phyloP scores from a whole-genome alignment of 2,797 vertebrate species.

The Xenentodon cancila region DNA sequence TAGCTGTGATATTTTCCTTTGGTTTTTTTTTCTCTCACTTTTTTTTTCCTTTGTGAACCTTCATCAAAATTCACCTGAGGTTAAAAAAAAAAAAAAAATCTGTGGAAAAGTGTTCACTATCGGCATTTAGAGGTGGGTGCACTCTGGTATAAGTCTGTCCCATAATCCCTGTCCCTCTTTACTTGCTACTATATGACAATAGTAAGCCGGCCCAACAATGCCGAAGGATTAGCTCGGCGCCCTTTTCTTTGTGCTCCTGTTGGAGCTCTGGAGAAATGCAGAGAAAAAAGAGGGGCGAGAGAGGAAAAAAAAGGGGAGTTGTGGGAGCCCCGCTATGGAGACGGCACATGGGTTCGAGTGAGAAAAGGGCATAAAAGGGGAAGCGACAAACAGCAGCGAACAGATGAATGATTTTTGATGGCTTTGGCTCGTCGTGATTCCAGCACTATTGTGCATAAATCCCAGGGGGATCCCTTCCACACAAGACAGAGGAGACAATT shows the following conservation, averaged over 20 bases:
- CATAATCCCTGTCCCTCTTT: conserved; percentile 69
- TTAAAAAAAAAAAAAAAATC: not conserved
- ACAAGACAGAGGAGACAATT: conserved; percentile 51
- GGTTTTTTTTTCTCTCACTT: conserved; percentile 38
- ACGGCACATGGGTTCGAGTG: conserved; percentile 17
- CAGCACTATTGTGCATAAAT: conserved; percentile 48
- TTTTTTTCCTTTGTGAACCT: not conserved
- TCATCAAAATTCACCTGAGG: not conserved
- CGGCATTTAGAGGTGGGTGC: conserved; percentile 29
- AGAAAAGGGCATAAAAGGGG: conserved; percentile 27
- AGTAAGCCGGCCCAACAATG: conserved; percentile 66
- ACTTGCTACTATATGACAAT: conserved; percentile 63
- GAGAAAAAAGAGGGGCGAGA: conserved; percentile 35
- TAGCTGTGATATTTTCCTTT: conserved; percentile 77
- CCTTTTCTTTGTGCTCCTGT: conserved; percentile 61
- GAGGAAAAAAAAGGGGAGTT: conserved; percentile 26
- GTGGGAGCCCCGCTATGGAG: conserved; percentile 30
- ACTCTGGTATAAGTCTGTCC: conserved; percentile 47
- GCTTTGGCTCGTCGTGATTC: conserved; percentile 47
- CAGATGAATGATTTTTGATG: conserved; percentile 56
- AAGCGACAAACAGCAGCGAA: conserved; percentile 17
- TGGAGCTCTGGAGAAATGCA: conserved; percentile 48
- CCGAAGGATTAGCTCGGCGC: conserved; percentile 67
- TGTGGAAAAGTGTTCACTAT: not conserved
- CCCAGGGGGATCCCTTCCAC: conserved; percentile 46